Conservation (phyloP, 2,113 vertebrate genomes). For the Urocolius indicus region DNA sequence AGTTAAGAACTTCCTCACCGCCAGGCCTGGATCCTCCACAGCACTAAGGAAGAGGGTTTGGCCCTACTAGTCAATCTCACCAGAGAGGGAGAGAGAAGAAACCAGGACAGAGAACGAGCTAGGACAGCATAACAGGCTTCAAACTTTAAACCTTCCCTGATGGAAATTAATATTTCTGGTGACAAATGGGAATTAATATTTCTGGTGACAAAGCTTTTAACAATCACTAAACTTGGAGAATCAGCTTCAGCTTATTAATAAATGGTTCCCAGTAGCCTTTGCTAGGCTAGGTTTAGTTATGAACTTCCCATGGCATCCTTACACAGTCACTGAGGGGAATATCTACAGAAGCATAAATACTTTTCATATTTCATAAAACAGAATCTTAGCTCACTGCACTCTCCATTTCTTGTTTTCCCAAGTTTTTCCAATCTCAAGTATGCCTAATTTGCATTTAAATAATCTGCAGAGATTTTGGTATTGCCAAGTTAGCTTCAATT, state of each 20-base stretch:
- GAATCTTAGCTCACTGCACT: neutral
- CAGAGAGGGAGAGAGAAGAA: neutral
- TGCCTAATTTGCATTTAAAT: neutral
- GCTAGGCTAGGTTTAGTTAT: neutral
- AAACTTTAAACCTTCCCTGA: neutral
- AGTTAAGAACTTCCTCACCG: neutral
- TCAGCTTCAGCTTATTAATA: neutral
- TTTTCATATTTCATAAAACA: neutral
- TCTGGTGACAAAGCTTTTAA: neutral
- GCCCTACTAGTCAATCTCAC: neutral
- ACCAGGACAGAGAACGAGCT: neutral
- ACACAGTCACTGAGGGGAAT: neutral
- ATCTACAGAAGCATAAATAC: neutral
- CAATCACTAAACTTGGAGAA: neutral
- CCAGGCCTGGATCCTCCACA: neutral
- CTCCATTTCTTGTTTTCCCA: neutral
- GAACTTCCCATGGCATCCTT: neutral
- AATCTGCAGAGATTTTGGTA: neutral
- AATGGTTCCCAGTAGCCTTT: neutral
- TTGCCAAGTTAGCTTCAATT: neutral
- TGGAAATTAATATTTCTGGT: neutral
- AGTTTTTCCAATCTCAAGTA: neutral
- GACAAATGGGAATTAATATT: neutral
- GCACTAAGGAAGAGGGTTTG: neutral
- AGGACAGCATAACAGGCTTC: neutral